phyloP scores from a whole-genome alignment of 2,113 vertebrate genomes.

The Cyrtonyx montezumae region DNA sequence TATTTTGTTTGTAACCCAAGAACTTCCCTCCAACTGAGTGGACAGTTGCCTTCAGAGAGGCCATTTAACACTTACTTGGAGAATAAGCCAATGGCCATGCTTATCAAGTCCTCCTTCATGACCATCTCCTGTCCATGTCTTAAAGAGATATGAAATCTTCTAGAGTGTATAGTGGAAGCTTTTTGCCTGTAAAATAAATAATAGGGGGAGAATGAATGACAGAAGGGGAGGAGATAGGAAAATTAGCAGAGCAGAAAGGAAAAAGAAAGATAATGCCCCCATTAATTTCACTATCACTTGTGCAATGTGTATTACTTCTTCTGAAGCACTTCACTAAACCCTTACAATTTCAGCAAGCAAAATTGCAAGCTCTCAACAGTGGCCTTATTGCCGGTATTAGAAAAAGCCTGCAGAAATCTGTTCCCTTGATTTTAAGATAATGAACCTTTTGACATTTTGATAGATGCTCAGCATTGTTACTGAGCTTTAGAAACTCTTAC shows the following conservation, averaged over 20 bases:
- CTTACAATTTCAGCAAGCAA: constrained; percentile 66
- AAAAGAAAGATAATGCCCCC: constrained; percentile 3
- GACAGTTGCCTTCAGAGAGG: neutral
- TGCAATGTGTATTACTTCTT: constrained; percentile 39
- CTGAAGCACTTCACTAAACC: constrained; percentile 59
- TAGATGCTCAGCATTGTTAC: constrained; percentile 78
- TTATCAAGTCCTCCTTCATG: constrained; percentile 77
- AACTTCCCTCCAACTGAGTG: neutral
- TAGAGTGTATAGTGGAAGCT: constrained; percentile 81
- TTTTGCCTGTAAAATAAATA: constrained; percentile 77
- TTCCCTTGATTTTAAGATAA: constrained; percentile 78
- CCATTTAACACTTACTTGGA: constrained; percentile 73
- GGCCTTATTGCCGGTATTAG: constrained; percentile 59
- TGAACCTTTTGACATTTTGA: constrained; percentile 83
- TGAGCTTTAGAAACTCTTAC: constrained; percentile 77
- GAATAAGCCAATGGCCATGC: constrained; percentile 83
- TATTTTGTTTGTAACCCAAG: neutral
- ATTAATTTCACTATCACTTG: constrained; percentile 64
- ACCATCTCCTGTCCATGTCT: constrained; percentile 84
- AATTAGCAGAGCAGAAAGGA: constrained; percentile 4
- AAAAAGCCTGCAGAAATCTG: constrained; percentile 66
- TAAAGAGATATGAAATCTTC: constrained; percentile 84
- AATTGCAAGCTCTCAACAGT: constrained; percentile 67
- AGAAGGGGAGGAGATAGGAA: constrained; percentile 32
- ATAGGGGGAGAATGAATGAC: constrained; percentile 11